These are phyloP conservation scores for Eubasilissa splendida DNA, from an alignment of 2,888 invertebrate species.

Conservation along the genomic window DNA sequence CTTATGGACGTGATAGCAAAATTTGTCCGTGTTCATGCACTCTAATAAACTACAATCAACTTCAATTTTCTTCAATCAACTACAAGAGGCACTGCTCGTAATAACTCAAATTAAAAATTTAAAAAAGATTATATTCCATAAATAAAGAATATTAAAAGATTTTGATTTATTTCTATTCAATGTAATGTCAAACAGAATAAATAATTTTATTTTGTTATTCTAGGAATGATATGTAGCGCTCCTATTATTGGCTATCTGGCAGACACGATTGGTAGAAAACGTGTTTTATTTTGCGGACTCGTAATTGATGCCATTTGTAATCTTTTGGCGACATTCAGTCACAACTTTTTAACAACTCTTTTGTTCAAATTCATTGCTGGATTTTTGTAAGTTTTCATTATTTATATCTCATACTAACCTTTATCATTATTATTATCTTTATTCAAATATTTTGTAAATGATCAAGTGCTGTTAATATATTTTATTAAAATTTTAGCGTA, in stretches of 20 bases:
- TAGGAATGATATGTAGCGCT: slow-evolving; percentile 84
- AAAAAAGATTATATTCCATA: no score
- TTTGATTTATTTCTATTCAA: no score
- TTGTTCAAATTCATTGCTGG: slow-evolving; percentile 81
- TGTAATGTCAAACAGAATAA: neutral
- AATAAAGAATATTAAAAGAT: no score
- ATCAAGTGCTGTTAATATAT: neutral
- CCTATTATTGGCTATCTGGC: slow-evolving; percentile 85
- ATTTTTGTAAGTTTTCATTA: slow-evolving; percentile 75
- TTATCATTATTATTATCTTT: no score
- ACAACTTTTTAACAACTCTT: slow-evolving; percentile 77
- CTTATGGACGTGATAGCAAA: no score
- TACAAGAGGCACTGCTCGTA: no score
- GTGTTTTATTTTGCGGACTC: slow-evolving; percentile 78
- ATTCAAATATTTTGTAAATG: neutral
- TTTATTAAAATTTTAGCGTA: slow-evolving; percentile 63
- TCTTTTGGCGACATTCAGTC: slow-evolving; percentile 76
- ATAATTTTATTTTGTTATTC: slow-evolving; percentile 13
- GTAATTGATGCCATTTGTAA: slow-evolving; percentile 77
- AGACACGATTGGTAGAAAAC: slow-evolving; percentile 80
- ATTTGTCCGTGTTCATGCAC: no score
- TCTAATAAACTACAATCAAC: no score
- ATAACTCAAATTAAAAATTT: no score
- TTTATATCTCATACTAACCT: neutral
- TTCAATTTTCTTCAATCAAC: no score